Evolutionary conservation across 2,888 invertebrate species (phyloP), one percentile per base, ranked within the genome.

Genomic region (Coremacera marginata): DNA sequence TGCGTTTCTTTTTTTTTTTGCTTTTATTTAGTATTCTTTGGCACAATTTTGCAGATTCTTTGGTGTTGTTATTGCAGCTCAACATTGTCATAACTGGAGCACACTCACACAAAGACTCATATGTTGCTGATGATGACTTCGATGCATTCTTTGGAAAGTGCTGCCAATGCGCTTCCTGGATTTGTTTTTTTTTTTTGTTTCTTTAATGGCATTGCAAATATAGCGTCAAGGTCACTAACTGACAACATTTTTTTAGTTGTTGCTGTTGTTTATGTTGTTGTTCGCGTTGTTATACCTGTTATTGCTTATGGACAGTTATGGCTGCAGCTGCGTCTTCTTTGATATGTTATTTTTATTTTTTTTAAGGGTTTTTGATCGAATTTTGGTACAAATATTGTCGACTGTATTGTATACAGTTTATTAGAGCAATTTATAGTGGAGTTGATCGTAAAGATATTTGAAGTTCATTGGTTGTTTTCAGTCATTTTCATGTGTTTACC

Each of bases 141-240:
- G 16, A 14, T 25, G 51, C 22, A 52, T 34, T 67, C 11, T 44
- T 34, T 19, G 19, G 57, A 7, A 9, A 27, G 9, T 60, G 57
- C 14, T n/a, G 25, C 27, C 27, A 27, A 25, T 55, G 57, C 19
- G 7, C 55, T 19, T 55, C 55, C 55, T 55, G 2, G 44, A 14
- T 65, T 65, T n/a, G 16, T 37, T 34, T 31, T 63, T n/a, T 63
- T 34, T 27, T 34, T 31, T 63, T n/a, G 34, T 34, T 27, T 31
- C 11, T 0, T 19, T 9, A 8, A 37, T 19, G 31, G 14, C 44
- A n/a, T 37, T 34, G 34, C 67, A 37, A 67, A 67, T 67, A 5
- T 67, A 67, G 67, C n/a, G 44, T 67, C 34, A 67, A 67, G 67
- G 67, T 67, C 67, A 44, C 67, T 22, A n/a, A 37, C 37, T 5